Base-by-base conservation (phyloP, 2,113 vertebrate genomes). In the Toxostoma redivivum region DNA sequence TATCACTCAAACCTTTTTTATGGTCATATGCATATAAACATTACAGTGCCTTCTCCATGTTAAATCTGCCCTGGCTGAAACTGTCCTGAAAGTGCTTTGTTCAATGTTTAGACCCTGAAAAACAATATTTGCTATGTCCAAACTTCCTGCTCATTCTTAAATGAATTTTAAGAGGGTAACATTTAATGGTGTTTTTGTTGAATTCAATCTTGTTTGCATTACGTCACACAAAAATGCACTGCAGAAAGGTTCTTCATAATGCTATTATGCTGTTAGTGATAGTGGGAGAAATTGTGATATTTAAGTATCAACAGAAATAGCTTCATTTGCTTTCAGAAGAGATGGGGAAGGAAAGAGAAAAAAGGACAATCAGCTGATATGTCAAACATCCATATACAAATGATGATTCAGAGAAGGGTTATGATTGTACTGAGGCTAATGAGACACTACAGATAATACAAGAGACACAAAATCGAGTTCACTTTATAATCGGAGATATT, bases 291-390 rank as follows among this genome's bases (percentile, higher is more conserved):
- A 93, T 80, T 73, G 71, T 3, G 2, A 58, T 82, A 37, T 83
- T 73, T 50, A n/a, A 82, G 62, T 86, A 91, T 90, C 87, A 83
- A 70, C 90, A 90, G 74, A 95, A 97, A 93, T 77, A 60, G 58
- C 47, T 45, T 53, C 33, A 6, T 24, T 83, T 56, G 44, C 70
- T 92, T 94, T 80, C 54, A 77, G 76, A 90, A 86, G 60, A 87
- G 71, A 85, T 21, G 64, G 67, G 28, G 74, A 86, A 95, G 30
- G 58, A 64, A 88, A 92, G 40, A 86, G 40, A 56, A 56, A 66
- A 91, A 53, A 47, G 80, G 62, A 72, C 81, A 93, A 79, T 47
- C 79, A 74, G 67, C 54, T 90, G 71, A 33, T 92, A 92, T 45
- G 92, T 88, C 92, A 93, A 94, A 86, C 81, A 86, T 88, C 60